Base-by-base conservation (phyloP, 2,113 vertebrate species). In the Zosterops lateralis region DNA sequence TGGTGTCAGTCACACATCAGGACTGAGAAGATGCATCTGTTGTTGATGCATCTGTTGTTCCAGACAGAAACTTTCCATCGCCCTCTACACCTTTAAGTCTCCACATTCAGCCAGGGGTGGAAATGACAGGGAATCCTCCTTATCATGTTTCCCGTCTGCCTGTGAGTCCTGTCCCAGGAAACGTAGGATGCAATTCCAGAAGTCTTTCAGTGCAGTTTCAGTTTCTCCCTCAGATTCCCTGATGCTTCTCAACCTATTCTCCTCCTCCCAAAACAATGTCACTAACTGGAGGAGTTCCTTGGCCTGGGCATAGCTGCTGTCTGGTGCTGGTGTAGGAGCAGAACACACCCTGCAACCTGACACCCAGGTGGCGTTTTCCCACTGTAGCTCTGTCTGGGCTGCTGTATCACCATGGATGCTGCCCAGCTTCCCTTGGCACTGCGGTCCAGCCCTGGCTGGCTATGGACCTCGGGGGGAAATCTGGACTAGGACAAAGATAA, bases 221-320 rank as follows among this genome's bases (percentile, higher is more conserved):
- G 10, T 36, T 12, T 67, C 10, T 64, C 38, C 38, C 38, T 38
- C 38, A 38, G 7, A 48, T 16, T 53, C 18, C 10, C 24, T 60
- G n/a, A 14, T 29, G 8, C n/a, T 60, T 74, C n/a, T 67, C 7
- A 60, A n/a, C 7, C 16, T 20, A n/a, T 0, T 0, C 6, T 58
- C 3, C 11, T 70, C 17, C 44, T 78, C 22, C n/a, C 3, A 8
- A 56, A 62, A 7, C 10, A 31, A 10, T 19, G 36, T 14, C n/a
- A 44, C 5, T n/a, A 42, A 38, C 14, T 1, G 1, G 16, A 67
- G 36, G 9, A 53, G 4, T 12, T 51, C 32, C 7, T 74, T 24
- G 25, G 21, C 47, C 18, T 3, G 2, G 18, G 22, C 4, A 9
- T 17, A 40, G 47, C 16, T 51, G 21, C 19, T 51, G 15, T 17